A percentile compares a stretch with the other conserved stretches of the same genome.
phyloP scores from a whole-genome alignment of 1,140 invertebrate species.

The Solenopsis invicta region DNA sequence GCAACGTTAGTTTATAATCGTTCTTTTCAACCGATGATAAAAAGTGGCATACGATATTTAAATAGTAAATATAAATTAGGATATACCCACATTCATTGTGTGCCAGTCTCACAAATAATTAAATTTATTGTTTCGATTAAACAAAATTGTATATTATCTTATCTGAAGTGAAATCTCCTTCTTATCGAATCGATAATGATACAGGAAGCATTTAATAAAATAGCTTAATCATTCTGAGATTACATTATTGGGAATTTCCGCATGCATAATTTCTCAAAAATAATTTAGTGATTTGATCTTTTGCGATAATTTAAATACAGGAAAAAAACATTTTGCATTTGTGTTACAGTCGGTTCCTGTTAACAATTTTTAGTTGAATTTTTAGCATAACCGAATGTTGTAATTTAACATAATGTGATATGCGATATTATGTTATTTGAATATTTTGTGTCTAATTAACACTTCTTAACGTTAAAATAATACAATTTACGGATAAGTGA shows the following conservation, averaged over 20 bases:
- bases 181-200: neutral
- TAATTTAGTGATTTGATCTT: neutral
- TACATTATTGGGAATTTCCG: neutral
- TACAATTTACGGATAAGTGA: no score
- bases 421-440: no score
- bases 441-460: no score
- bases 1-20: conserved; percentile 9
- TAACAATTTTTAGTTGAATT: no score
- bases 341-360: no score
- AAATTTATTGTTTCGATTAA: neutral
- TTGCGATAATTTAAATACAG: neutral
- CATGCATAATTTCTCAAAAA: neutral
- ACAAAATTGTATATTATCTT: conserved; percentile 3
- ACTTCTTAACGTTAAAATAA: no score
- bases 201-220: neutral
- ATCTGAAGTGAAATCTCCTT: neutral
- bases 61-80: neutral
- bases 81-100: neutral
- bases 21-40: neutral
- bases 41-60: neutral
- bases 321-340: no score
- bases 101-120: neutral
- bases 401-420: no score
- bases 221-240: conserved; percentile 7
- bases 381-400: no score